A percentile compares a stretch with the other conserved stretches of the same genome.
These are phyloP conservation scores for Enteromius trimaculatus DNA, from an alignment of 2,797 vertebrate species.

Conservation along the genomic window DNA sequence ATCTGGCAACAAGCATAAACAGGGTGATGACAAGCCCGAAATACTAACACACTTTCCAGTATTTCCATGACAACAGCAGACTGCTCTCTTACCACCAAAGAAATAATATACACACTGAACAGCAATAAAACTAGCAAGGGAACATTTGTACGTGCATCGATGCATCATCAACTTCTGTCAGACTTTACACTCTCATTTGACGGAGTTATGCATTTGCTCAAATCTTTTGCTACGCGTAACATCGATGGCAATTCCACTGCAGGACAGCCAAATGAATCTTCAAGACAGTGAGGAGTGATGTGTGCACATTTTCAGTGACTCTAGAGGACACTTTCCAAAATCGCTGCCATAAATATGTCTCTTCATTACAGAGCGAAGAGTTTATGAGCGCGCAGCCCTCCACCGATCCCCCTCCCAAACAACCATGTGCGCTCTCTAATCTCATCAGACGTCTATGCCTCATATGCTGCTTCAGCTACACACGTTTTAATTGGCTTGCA, in stretches of 20 bases:
- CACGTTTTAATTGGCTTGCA: conserved; percentile 70
- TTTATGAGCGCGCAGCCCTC: conserved; percentile 3
- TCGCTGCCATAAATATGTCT: conserved; percentile 39
- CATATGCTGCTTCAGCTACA: conserved; percentile 66
- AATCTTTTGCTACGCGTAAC: conserved; percentile 9
- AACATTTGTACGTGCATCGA: not conserved
- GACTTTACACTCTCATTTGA: conserved; percentile 32
- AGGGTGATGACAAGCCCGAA: conserved; percentile 23
- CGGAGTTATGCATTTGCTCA: conserved; percentile 29
- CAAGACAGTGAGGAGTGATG: not conserved
- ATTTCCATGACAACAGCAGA: conserved; percentile 35
- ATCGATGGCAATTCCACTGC: conserved; percentile 28
- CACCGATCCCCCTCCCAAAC: not conserved
- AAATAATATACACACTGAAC: conserved; percentile 7
- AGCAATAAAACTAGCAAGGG: not conserved
- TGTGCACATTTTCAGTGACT: conserved; percentile 34
- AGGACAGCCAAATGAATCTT: conserved; percentile 22
- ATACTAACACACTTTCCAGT: conserved; percentile 12
- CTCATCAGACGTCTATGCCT: conserved; percentile 63
- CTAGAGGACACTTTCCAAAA: conserved; percentile 39
- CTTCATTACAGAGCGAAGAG: conserved; percentile 28
- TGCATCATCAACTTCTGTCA: conserved; percentile 23
- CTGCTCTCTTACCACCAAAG: conserved; percentile 17
- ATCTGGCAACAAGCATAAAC: conserved; percentile 28
- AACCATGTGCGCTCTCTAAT: conserved; percentile 38